Base-by-base conservation (phyloP, 2,888 invertebrate species). In the Lycocerus yunnanus region DNA sequence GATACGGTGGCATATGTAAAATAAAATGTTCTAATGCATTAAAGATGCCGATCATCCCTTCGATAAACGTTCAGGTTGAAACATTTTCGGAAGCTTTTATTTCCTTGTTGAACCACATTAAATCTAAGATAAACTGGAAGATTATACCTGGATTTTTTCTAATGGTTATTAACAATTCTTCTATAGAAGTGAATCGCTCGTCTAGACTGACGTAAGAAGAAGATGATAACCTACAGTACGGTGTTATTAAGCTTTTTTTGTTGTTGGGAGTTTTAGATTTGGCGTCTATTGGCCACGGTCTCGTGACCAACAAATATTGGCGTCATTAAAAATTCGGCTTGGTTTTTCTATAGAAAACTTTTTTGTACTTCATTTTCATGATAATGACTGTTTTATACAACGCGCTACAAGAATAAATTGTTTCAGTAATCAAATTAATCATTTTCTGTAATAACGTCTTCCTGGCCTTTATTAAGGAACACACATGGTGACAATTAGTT, bases 241-340 rank as follows among this genome's bases (percentile, higher is more conserved):
- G 63, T 65, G 68, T 71, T 68, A 75, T 75, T 75, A 75, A 75
- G 65, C 59, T 71, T 75, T 75, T n/a, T 75, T 75, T 75, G 75
- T 74, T 18, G 66, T 18, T 18, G 15, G 70, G 68, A 69, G 69
- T 73, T 68, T 65, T 58, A 67, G 68, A 68, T 60, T 66, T 15
- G 70, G 71, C 65, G 68, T 61, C 74, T 59, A 68, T 72, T 68
- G 68, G 72, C 72, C 24, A 72, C 72, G 72, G 72, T 74, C 75
- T 71, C 68, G 71, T 72, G 75, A 72, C 72, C 71, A 75, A 66
- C 70, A 67, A 71, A 70, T 69, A 74, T 71, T 68, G 74, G 68
- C 61, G 70, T 74, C 70, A 71, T 74, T 74, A 74, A 74, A 68
- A 74, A 74, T 74, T 74, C 70, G 74, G 67, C 63, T 61, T 63